Base-by-base conservation (phyloP, 2,888 invertebrate genomes). In the Cyaniris semiargus region DNA sequence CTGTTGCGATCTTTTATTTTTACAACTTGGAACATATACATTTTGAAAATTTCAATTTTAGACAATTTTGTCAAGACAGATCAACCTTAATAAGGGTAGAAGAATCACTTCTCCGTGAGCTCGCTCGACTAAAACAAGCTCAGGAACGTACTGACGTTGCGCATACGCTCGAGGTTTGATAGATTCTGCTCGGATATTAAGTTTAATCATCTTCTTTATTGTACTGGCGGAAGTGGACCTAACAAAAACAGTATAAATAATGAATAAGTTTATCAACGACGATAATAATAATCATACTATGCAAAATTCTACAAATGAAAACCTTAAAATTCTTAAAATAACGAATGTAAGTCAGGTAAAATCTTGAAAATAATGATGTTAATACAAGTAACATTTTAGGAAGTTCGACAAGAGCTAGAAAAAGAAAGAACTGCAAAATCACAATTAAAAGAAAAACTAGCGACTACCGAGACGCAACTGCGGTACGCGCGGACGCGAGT, bases 101-200 rank as follows among this genome's bases (percentile, higher is more conserved):
- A 2, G 90, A 93, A 84, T 85, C 90, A 10, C 84, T 93, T 78
- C 87, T 94, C 31, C 87, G 92, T 27, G 92, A 93, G 83, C 83
- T 90, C 78, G 91, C 90, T 23, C 83, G 83, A 18, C 88, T 93
- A 27, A 86, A 89, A 75, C 87, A 88, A 80, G 91, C 80, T 38
- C 38, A n/a, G 38, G n/a, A n/a, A 71, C 8, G 21, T 38, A 38
- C 71, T 75, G 89, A 89, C 75, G 81, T 82, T 48, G 79, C 81
- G 76, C 88, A 85, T 81, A 80, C 80, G 38, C 80, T 86, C 48
- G 90, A 91, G 86, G 92, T 91, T 82, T 56, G 8, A 70, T 27
- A 34, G 13, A 34, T 76, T 7, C 53, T 53, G 18, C 18, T 18
- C 18, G 53, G 21, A 18, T 56, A 56, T 18, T 58, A 58, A 18